Evolutionary conservation across 2,113 vertebrate genomes (phyloP).

Genomic region (Strigops habroptila): DNA sequence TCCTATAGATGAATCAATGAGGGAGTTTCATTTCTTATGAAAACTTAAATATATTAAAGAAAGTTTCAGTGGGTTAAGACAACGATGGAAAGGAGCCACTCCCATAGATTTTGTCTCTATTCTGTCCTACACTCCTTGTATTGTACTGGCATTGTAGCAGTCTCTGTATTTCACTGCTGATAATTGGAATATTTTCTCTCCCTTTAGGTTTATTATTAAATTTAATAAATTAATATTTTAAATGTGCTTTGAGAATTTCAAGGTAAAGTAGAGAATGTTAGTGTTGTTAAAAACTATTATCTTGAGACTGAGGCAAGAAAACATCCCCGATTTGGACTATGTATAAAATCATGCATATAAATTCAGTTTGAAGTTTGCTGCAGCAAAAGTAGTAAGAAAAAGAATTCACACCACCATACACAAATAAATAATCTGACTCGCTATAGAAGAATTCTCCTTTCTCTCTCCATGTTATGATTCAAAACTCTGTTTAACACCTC

Average conservation of each 20-base stretch:
- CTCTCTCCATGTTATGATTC: constrained; percentile 2
- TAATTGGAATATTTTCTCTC: background rate
- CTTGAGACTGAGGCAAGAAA: background rate
- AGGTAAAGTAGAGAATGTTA: background rate
- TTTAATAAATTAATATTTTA: background rate
- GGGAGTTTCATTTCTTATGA: background rate
- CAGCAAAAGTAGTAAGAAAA: background rate
- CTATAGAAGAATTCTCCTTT: background rate
- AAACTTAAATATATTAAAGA: background rate
- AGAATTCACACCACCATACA: background rate
- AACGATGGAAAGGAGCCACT: background rate
- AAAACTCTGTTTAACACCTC: constrained; percentile 47
- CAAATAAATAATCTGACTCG: constrained; percentile 1
- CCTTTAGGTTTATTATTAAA: background rate
- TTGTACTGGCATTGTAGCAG: background rate
- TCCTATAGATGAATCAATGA: background rate
- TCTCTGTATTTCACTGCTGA: background rate
- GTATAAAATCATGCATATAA: background rate
- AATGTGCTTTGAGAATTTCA: background rate
- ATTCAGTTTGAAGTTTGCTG: background rate
- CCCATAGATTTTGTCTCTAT: background rate
- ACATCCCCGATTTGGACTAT: background rate
- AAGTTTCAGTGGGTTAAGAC: background rate
- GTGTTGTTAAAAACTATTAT: background rate
- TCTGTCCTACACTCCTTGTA: background rate